These are phyloP conservation scores for Meda fulgida DNA, from an alignment of 2,797 vertebrate species.

Conservation along the genomic window DNA sequence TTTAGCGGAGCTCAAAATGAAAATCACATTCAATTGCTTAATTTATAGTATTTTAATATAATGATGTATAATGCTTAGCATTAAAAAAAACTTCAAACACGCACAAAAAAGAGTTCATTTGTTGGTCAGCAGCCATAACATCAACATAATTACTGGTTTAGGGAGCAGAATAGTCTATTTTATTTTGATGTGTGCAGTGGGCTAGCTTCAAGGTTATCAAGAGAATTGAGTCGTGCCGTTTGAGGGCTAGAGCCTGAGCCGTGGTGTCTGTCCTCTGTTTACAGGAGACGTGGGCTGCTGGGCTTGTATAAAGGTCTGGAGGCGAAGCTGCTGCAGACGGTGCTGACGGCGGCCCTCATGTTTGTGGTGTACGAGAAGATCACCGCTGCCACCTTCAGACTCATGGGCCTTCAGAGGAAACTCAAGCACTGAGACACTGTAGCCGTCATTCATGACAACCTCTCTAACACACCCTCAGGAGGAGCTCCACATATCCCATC, in stretches of 20 bases:
- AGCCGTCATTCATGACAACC: conserved; percentile 41
- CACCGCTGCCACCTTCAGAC: conserved; percentile 76
- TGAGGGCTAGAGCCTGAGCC: no score
- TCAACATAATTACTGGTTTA: background rate
- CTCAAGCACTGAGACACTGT: conserved; percentile 69
- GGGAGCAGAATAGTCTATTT: no score
- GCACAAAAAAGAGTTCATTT: no score
- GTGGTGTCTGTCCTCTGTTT: no score
- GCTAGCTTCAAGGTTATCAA: no score
- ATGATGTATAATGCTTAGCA: no score
- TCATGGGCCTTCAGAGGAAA: conserved; percentile 79
- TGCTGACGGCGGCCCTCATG: conserved; percentile 84
- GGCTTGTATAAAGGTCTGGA: conserved; percentile 85
- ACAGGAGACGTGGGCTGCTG: conserved; percentile 73
- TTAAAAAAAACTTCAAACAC: no score
- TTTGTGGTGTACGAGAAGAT: conserved; percentile 86
- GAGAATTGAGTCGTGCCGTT: no score
- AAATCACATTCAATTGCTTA: no score
- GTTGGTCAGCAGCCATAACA: background rate
- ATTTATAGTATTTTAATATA: no score
- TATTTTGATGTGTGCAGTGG: background rate
- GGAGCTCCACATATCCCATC: conserved; percentile 13
- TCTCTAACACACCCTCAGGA: conserved; percentile 34
- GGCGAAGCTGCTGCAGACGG: conserved; percentile 84
- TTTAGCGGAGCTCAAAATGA: no score